Percentiles rank a stretch among this genome's conserved stretches.
Conservation (phyloP, 2,888 invertebrate species). For the Sinhomidia bicolor region DNA sequence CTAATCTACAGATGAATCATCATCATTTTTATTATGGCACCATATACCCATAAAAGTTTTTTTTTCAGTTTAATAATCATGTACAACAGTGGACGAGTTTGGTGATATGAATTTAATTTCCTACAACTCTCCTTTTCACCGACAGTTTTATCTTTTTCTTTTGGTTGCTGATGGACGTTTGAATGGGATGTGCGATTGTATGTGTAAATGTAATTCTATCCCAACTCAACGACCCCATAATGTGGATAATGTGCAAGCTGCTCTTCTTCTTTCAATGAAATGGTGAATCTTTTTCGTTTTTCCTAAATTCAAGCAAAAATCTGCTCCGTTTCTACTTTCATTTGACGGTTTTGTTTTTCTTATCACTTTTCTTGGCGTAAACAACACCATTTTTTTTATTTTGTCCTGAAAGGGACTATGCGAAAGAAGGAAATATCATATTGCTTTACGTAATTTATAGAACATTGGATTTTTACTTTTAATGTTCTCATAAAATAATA, state of each 20-base stretch:
- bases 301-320: not conserved
- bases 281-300: not conserved
- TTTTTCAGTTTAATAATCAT: too few species aligned
- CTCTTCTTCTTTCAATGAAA: not conserved
- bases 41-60: not conserved
- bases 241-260: not conserved
- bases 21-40: slow-evolving; percentile 1
- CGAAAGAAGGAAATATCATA: slow-evolving; percentile 6
- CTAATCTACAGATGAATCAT: slow-evolving; percentile 61
- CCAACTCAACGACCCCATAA: not conserved
- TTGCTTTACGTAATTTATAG: not conserved
- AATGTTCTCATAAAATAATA: too few species aligned
- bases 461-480: too few species aligned
- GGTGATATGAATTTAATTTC: slow-evolving; percentile 57
- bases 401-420: not conserved
- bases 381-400: not conserved
- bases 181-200: slow-evolving; percentile 55
- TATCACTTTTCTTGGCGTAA: not conserved
- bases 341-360: not conserved
- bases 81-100: not conserved
- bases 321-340: not conserved
- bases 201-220: slow-evolving; percentile 42
- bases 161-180: slow-evolving; percentile 60
- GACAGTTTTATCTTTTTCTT: slow-evolving; percentile 32
- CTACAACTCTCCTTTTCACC: slow-evolving; percentile 33